Percentiles rank a stretch among this genome's conserved stretches.
Evolutionary conservation across 2,888 invertebrate species (phyloP).

Genomic region (Axea sp.): DNA sequence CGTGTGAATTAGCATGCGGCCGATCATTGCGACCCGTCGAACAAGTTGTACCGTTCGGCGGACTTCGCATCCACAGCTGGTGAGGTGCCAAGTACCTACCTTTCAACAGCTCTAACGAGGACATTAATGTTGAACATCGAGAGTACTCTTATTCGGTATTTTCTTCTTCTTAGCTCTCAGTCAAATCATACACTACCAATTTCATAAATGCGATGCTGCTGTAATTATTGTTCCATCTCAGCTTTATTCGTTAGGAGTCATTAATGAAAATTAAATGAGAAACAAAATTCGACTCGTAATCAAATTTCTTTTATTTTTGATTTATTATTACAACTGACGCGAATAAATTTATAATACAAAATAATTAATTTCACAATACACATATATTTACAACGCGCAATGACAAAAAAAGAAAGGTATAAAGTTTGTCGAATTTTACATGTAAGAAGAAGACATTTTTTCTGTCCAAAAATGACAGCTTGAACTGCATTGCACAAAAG

Average conservation of each 20-base stretch:
- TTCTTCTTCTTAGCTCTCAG: conserved; percentile 19
- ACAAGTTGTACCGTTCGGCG: conserved; percentile 65
- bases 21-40: conserved; percentile 67
- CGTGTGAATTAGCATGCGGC: conserved; percentile 66
- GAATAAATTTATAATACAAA: conserved; percentile 57
- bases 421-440: conserved; percentile 53
- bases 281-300: conserved; percentile 43
- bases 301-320: conserved; percentile 51
- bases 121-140: conserved; percentile 63
- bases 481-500: too few species aligned
- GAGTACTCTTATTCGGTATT: conserved; percentile 57
- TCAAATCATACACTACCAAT: conserved; percentile 35
- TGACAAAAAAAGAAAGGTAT: conserved; percentile 14
- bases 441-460: not conserved
- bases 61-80: conserved; percentile 56
- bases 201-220: conserved; percentile 20
- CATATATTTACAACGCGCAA: conserved; percentile 59
- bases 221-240: not conserved
- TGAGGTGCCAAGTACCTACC: conserved; percentile 62
- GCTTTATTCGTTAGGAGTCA: conserved; percentile 11
- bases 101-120: conserved; percentile 64
- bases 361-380: conserved; percentile 54
- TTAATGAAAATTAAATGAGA: conserved; percentile 25
- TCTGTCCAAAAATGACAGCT: too few species aligned
- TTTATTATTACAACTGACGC: conserved; percentile 49